A percentile compares a stretch with the other conserved stretches of the same genome.
phyloP scores from a whole-genome alignment of 2,797 vertebrate genomes.

The Vultur gryphus region DNA sequence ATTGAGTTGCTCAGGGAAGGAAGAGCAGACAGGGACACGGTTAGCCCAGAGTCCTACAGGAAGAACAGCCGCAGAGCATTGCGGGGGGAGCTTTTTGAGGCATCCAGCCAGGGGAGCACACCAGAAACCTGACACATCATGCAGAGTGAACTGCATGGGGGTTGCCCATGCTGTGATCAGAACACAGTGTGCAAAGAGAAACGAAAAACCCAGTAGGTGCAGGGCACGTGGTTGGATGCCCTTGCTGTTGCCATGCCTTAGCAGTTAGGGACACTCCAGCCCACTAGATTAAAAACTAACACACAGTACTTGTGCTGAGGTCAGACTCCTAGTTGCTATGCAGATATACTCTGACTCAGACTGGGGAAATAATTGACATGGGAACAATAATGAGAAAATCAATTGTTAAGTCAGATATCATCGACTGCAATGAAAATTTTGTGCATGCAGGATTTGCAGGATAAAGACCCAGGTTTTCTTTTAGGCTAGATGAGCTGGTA shows the following conservation, averaged over 20 bases:
- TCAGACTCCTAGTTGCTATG: conserved; percentile 2
- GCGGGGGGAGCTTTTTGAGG: neutral
- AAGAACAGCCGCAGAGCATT: neutral
- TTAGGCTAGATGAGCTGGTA: neutral
- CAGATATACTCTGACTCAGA: neutral
- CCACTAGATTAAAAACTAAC: neutral
- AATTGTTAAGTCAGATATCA: conserved; percentile 55
- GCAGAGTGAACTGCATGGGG: rapidly evolving
- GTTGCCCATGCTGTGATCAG: neutral
- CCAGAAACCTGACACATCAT: neutral
- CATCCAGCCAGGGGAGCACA: neutral
- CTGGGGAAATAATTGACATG: conserved; percentile 32
- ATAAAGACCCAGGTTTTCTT: conserved; percentile 39
- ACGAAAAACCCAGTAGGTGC: neutral
- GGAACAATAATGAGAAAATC: conserved; percentile 65
- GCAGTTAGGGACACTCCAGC: neutral
- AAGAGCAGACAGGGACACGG: neutral
- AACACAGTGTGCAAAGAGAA: neutral
- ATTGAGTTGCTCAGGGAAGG: neutral
- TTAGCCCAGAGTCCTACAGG: neutral
- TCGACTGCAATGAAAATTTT: conserved; percentile 39
- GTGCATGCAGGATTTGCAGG: conserved; percentile 24
- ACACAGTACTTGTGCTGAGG: neutral
- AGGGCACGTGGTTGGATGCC: rapidly evolving
- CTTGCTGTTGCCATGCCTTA: neutral